Base-by-base conservation (phyloP, 1,140 invertebrate genomes). In the Paraescarpia echinospica region DNA sequence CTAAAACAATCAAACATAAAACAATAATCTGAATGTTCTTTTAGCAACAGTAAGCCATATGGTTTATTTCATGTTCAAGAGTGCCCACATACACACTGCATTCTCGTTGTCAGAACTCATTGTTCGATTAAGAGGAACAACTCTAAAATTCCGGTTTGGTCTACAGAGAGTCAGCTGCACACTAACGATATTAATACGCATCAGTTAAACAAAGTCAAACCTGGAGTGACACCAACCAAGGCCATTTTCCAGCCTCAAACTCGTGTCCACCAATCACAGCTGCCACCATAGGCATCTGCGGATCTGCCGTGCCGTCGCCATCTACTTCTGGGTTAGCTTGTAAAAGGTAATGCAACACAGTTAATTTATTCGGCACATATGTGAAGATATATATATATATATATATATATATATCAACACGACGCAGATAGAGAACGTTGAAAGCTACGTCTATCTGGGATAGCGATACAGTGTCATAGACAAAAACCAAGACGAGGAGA, bases 201-300 rank as follows among this genome's bases (percentile, higher is more conserved):
- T 91, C 92, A 31, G 93, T 93, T 18, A 94, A 94, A 1, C 94
- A 94, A 35, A 95, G 94, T 91, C 94, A 93, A 1, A 94, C 95
- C n/a, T 93, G 93, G 8, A 95, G 93, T 34, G 94, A 94, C 18
- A 95, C 95, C 33, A 95, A 92, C 95, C 94, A 95, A 12, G 95
- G 95, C 93, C 93, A 94, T 27, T 94, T 90, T n/a, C 94, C 95
- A 31, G 93, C 92, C 34, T 34, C 59, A 35, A 94, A 92, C 1
- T 89, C 35, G 27, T 90, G 91, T 12, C 95, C 95, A 48, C 95
- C 95, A 91, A 95, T 95, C 6, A 95, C 93, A 9, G 95, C 89
- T 90, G 94, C 93, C 14, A 91, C 35, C 90, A 77, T 77, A 27
- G 59, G 59, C 59, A 77, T 77, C 59, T 27, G 59, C 59, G 9